These are phyloP conservation scores for Cabera pusaria DNA, from an alignment of 2,888 invertebrate species.

Conservation along the genomic window DNA sequence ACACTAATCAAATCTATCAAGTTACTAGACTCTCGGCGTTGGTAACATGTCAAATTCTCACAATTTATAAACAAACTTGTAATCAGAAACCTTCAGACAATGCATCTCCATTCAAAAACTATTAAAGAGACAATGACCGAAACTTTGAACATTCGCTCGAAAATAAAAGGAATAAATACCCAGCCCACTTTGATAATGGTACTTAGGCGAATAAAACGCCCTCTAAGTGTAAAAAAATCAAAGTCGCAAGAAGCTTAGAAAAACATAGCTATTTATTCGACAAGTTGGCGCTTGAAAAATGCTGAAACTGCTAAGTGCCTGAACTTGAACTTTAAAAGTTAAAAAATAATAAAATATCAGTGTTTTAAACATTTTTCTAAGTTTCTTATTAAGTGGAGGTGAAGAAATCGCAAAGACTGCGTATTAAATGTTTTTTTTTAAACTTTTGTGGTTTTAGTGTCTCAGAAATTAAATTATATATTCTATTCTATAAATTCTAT, in stretches of 20 bases:
- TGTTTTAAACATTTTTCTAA: too few species aligned
- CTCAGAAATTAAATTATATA: too few species aligned
- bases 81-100: constrained; percentile 2
- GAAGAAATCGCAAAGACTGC: too few species aligned
- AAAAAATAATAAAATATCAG: too few species aligned
- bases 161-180: constrained; percentile 9
- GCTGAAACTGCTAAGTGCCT: constrained; percentile 6
- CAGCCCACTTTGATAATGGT: constrained; percentile 7
- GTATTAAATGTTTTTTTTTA: too few species aligned
- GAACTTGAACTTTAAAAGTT: neutral
- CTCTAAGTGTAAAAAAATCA: neutral
- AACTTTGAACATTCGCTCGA: neutral
- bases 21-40: constrained; percentile 1
- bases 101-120: constrained; percentile 13
- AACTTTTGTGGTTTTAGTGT: too few species aligned
- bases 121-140: constrained; percentile 6
- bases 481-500: too few species aligned
- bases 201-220: constrained; percentile 10
- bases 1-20: too few species aligned
- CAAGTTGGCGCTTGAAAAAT: constrained; percentile 2
- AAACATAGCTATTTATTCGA: constrained; percentile 5
- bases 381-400: too few species aligned
- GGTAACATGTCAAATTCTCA: constrained; percentile 4
- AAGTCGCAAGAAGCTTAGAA: constrained; percentile 3
- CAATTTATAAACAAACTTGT: constrained; percentile 3